Evolutionary conservation across 2,797 vertebrate genomes (phyloP).

Genomic region (Synanceia verrucosa): DNA sequence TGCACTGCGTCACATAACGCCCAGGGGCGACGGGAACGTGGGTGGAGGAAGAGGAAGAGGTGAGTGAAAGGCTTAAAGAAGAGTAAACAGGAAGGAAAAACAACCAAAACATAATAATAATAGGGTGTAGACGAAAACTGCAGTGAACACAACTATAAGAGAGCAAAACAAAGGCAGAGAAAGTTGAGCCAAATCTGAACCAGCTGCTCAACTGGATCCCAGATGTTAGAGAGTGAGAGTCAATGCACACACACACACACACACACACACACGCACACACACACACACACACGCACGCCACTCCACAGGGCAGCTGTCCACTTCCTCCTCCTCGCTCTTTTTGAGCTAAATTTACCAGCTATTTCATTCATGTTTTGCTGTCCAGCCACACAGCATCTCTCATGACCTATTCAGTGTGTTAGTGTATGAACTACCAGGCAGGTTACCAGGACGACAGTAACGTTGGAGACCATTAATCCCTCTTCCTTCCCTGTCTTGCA

Average conservation of each 20-base stretch:
- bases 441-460: slow-evolving; percentile 30
- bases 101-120: slow-evolving; percentile 25
- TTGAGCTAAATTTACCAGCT: background rate
- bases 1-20: slow-evolving; percentile 23
- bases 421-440: slow-evolving; percentile 2
- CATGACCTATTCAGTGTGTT: slow-evolving; percentile 7
- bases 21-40: slow-evolving; percentile 33
- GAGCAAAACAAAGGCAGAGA: slow-evolving; percentile 45
- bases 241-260: background rate
- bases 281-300: background rate
- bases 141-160: slow-evolving; percentile 7
- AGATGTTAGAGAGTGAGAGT: slow-evolving; percentile 60
- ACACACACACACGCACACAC: background rate
- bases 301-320: slow-evolving; percentile 44
- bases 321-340: slow-evolving; percentile 24
- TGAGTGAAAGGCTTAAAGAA: background rate
- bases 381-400: background rate
- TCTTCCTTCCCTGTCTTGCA: slow-evolving; percentile 3
- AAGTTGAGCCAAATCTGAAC: slow-evolving; percentile 65
- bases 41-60: slow-evolving; percentile 35
- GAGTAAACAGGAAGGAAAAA: slow-evolving; percentile 39
- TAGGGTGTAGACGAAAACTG: slow-evolving; percentile 13
- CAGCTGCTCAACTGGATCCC: slow-evolving; percentile 69
- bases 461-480: slow-evolving; percentile 16
- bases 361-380: slow-evolving; percentile 22